Evolutionary conservation across 2,113 vertebrate species (phyloP).

Genomic region (Seriola quinqueradiata): DNA sequence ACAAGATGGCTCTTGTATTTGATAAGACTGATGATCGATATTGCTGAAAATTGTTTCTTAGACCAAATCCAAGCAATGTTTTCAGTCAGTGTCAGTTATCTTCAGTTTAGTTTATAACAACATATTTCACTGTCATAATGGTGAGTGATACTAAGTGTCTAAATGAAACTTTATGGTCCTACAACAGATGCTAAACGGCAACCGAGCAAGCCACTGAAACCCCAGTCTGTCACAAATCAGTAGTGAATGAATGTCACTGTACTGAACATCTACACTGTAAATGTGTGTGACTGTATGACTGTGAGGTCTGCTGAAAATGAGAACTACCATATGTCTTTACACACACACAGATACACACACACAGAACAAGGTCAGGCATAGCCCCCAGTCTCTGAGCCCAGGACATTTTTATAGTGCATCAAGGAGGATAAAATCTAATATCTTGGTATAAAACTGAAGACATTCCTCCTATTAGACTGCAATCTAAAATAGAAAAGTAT

Average conservation of each 20-base stretch:
- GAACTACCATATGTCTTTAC: not conserved
- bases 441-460: constrained; percentile 43
- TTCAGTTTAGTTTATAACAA: not conserved
- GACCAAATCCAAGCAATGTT: not conserved
- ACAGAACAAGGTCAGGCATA: constrained; percentile 65
- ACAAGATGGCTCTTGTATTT: not conserved
- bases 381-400: constrained; percentile 49
- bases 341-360: constrained; percentile 1
- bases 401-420: constrained; percentile 55
- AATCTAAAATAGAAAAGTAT: constrained; percentile 49
- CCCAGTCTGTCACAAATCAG: not conserved
- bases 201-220: not conserved
- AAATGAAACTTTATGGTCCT: constrained; percentile 17
- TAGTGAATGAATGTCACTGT: not conserved
- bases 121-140: constrained; percentile 2
- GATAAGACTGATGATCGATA: not conserved
- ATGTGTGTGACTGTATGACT: not conserved
- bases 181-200: constrained; percentile 7
- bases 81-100: not conserved
- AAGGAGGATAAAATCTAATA: constrained; percentile 38
- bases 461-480: constrained; percentile 40
- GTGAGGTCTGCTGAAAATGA: not conserved
- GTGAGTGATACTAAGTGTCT: not conserved
- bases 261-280: not conserved
- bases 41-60: not conserved